phyloP scores from a whole-genome alignment of 2,888 invertebrate genomes.

The Drosophila falleni region DNA sequence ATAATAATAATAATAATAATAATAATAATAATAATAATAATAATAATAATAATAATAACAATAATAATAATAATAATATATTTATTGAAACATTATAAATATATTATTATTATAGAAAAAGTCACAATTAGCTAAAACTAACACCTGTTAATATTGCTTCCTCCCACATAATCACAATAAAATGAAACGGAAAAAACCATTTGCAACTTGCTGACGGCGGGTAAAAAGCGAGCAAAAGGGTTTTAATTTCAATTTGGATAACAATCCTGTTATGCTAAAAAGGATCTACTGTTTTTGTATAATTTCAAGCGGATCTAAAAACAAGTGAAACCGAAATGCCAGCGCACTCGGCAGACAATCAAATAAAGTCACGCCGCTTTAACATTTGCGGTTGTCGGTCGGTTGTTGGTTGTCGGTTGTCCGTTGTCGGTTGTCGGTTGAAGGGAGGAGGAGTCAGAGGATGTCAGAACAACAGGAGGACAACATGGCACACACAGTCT shows the following conservation, averaged over 20 bases:
- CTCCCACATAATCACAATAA: not conserved
- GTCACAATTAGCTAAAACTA: no score
- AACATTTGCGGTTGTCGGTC: slow-evolving; percentile 71
- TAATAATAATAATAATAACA: no score
- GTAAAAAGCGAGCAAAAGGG: slow-evolving; percentile 21
- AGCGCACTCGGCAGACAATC: slow-evolving; percentile 60
- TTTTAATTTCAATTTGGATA: slow-evolving; percentile 69
- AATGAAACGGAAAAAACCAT: slow-evolving; percentile 14
- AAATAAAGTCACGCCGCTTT: slow-evolving; percentile 79
- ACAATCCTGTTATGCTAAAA: slow-evolving; percentile 70
- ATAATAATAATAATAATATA: no score
- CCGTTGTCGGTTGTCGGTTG: not conserved
- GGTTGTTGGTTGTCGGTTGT: not conserved
- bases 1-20: no score
- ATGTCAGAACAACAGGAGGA: not conserved
- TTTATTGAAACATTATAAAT: no score
- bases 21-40: no score
- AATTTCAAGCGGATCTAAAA: slow-evolving; percentile 60
- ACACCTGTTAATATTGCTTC: not conserved
- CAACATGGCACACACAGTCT: not conserved
- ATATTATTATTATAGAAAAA: no score
- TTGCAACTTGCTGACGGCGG: not conserved
- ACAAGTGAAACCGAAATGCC: slow-evolving; percentile 41
- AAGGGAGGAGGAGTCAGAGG: no score
- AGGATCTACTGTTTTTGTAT: slow-evolving; percentile 73